Evolutionary conservation across 2,888 invertebrate genomes (phyloP).

Genomic region (Eupithecia inturbata): DNA sequence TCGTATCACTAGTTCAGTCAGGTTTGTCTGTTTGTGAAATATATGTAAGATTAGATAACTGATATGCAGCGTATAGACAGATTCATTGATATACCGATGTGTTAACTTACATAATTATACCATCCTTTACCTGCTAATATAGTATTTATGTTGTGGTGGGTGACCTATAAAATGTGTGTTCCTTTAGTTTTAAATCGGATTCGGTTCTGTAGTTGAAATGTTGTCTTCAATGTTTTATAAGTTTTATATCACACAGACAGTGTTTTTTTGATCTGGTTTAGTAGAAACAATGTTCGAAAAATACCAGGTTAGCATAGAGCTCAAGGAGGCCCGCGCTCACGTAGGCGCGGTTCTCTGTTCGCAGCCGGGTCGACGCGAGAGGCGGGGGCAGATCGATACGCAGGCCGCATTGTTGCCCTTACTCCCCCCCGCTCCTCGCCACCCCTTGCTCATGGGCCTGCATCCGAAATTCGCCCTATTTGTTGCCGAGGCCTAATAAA

Average conservation of each 20-base stretch:
- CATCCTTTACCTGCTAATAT: neutral
- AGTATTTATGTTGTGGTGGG: neutral
- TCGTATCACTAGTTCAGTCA: conserved; percentile 46
- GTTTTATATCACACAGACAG: neutral
- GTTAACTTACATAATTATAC: neutral
- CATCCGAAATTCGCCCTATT: conserved; percentile 80
- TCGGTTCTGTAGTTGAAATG: neutral
- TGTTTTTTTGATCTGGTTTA: neutral
- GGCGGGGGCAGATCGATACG: conserved; percentile 77
- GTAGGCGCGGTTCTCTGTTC: conserved; percentile 73
- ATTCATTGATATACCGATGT: neutral
- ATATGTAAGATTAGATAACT: conserved; percentile 18
- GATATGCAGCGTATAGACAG: neutral
- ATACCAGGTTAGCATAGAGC: conserved; percentile 74
- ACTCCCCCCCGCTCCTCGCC: conserved; percentile 55
- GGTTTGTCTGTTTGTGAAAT: conserved; percentile 17
- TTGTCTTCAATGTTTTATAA: neutral
- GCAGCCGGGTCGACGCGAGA: conserved; percentile 62
- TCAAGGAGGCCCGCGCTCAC: conserved; percentile 57
- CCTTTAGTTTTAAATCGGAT: neutral
- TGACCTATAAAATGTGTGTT: neutral
- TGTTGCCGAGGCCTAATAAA: conserved; percentile 71
- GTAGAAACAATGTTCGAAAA: conserved; percentile 50
- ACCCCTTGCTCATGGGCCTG: conserved; percentile 61
- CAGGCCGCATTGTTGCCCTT: conserved; percentile 81